Conservation (phyloP, 2,888 invertebrate species). For the Neoitamus cyanurus region DNA sequence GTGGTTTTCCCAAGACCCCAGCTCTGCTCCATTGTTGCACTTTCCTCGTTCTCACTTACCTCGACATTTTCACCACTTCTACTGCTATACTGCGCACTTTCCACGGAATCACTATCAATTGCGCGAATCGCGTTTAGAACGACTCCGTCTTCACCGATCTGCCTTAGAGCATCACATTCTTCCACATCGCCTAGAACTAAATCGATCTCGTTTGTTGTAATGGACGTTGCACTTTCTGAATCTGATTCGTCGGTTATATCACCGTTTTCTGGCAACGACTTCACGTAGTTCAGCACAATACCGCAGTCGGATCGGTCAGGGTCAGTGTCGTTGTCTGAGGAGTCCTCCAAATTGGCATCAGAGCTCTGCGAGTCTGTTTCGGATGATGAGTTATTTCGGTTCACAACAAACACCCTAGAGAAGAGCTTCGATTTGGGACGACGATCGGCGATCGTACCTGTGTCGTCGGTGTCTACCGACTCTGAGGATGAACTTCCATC, state of each 20-base stretch:
- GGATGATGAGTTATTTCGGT: constrained; percentile 70
- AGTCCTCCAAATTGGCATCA: constrained; percentile 69
- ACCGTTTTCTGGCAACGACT: constrained; percentile 56
- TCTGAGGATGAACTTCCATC: constrained; percentile 60
- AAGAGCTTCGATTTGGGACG: constrained; percentile 69
- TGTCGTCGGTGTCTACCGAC: constrained; percentile 68
- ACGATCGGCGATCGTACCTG: constrained; percentile 69
- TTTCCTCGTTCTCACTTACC: constrained; percentile 54
- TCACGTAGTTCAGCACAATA: constrained; percentile 64
- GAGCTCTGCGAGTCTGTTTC: constrained; percentile 71
- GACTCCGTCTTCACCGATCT: neutral
- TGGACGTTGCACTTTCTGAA: constrained; percentile 52
- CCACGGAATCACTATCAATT: neutral
- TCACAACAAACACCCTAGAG: constrained; percentile 77
- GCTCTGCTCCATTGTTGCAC: constrained; percentile 48
- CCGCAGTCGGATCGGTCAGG: constrained; percentile 68
- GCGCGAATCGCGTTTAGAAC: neutral
- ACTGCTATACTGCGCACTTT: neutral
- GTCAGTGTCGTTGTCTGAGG: constrained; percentile 74
- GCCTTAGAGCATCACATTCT: constrained; percentile 22
- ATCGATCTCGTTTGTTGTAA: constrained; percentile 57
- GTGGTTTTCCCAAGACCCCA: neutral
- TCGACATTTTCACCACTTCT: neutral
- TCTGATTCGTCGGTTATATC: constrained; percentile 44
- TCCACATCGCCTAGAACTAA: constrained; percentile 55